A percentile compares a stretch with the other conserved stretches of the same genome.
These are phyloP conservation scores for Emydura subglobosa DNA, from an alignment of 2,113 vertebrate species.

Conservation along the genomic window DNA sequence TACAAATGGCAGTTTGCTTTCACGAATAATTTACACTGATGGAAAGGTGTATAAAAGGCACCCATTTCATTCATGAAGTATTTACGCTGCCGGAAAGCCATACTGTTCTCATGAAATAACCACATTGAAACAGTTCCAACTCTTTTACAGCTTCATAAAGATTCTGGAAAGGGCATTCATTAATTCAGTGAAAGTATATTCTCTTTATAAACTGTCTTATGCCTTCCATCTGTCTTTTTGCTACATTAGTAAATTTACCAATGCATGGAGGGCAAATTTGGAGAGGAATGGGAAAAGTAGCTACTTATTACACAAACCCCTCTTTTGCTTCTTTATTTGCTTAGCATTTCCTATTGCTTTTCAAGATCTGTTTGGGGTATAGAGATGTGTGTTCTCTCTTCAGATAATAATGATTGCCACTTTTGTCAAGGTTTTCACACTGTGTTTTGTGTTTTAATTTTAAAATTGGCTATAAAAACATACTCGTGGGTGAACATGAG, in stretches of 20 bases:
- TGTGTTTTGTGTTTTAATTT: background rate
- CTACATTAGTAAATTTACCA: conserved; percentile 53
- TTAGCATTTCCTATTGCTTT: background rate
- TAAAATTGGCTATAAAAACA: background rate
- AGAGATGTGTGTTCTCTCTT: background rate
- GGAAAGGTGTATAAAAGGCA: conserved; percentile 73
- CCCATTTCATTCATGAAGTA: conserved; percentile 74
- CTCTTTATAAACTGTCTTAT: conserved; percentile 72
- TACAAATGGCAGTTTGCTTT: conserved; percentile 68
- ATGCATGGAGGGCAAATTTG: background rate
- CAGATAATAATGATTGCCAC: background rate
- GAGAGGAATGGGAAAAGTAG: conserved; percentile 1
- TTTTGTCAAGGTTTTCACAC: background rate
- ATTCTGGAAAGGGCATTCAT: conserved; percentile 71
- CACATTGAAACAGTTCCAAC: conserved; percentile 70
- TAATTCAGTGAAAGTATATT: conserved; percentile 73
- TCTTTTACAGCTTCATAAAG: conserved; percentile 76
- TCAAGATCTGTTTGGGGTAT: conserved; percentile 13
- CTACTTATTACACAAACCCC: conserved; percentile 20
- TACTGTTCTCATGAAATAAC: conserved; percentile 57
- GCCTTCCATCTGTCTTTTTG: conserved; percentile 64
- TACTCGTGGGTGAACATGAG: background rate
- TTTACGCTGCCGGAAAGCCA: conserved; percentile 65
- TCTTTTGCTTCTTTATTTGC: background rate
- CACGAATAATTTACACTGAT: conserved; percentile 74